A percentile compares a stretch with the other conserved stretches of the same genome.
Conservation (phyloP, 2,888 invertebrate genomes). For the Iselma pallidipennis region DNA sequence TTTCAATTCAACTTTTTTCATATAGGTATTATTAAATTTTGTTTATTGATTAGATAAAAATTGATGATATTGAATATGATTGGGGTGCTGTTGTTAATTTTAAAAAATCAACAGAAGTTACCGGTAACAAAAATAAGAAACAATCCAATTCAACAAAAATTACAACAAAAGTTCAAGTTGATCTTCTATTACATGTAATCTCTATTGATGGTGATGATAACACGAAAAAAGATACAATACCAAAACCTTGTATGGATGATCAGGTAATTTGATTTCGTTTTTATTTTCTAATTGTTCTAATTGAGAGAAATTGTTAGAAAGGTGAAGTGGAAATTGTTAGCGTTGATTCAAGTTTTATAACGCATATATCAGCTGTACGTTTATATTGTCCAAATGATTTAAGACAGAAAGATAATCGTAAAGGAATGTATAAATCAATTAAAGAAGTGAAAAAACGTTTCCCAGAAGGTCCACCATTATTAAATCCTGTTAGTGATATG, state of each 20-base stretch:
- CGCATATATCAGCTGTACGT: constrained; percentile 86
- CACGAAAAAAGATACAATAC: constrained; percentile 60
- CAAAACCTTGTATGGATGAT: constrained; percentile 70
- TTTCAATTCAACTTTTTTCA: constrained; percentile 4
- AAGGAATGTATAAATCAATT: constrained; percentile 82
- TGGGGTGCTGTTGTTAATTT: constrained; percentile 98
- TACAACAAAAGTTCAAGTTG: constrained; percentile 73
- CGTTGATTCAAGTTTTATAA: constrained; percentile 78
- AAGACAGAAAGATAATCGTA: constrained; percentile 80
- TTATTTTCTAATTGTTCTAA: neutral
- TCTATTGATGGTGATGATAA: constrained; percentile 61
- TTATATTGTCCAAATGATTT: constrained; percentile 91
- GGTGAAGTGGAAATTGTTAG: constrained; percentile 92
- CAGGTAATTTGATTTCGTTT: constrained; percentile 57
- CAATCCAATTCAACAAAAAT: constrained; percentile 60
- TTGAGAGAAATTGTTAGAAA: constrained; percentile 53
- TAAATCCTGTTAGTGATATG: constrained; percentile 97
- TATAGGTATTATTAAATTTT: neutral
- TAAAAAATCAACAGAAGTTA: constrained; percentile 57
- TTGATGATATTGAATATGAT: constrained; percentile 84
- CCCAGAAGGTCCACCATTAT: constrained; percentile 81
- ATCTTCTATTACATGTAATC: constrained; percentile 81
- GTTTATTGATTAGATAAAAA: constrained; percentile 67
- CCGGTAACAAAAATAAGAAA: constrained; percentile 34
- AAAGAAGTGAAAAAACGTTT: constrained; percentile 90